Evolutionary conservation across 2,113 vertebrate species (phyloP).

Genomic region (Perca flavescens): DNA sequence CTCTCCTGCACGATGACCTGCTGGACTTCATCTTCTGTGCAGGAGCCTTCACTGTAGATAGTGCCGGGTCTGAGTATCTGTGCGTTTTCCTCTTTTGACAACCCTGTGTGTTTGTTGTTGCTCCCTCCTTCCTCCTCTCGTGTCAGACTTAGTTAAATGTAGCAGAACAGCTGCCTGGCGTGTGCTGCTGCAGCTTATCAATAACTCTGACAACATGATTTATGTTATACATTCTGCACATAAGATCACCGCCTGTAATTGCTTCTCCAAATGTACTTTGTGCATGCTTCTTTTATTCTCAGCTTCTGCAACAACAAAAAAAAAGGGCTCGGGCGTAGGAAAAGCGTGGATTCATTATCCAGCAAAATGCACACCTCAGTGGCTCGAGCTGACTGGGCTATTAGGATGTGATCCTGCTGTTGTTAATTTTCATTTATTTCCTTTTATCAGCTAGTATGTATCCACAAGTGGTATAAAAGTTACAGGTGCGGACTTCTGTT

Average conservation of each 20-base stretch:
- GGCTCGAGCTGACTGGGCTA: slow-evolving; percentile 36
- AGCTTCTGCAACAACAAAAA: not conserved
- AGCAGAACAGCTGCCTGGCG: slow-evolving; percentile 74
- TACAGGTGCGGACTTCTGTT: not conserved
- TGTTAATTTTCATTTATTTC: slow-evolving; percentile 38
- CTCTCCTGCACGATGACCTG: slow-evolving; percentile 59
- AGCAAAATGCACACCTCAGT: slow-evolving; percentile 52
- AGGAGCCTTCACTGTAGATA: slow-evolving; percentile 19
- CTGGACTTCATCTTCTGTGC: slow-evolving; percentile 35
- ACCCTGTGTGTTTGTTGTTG: slow-evolving; percentile 25
- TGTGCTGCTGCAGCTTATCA: slow-evolving; percentile 71
- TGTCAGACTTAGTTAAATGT: slow-evolving; percentile 75
- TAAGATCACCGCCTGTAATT: slow-evolving; percentile 70
- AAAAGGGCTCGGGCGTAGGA: not conserved
- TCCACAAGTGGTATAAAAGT: slow-evolving; percentile 13
- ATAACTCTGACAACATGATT: slow-evolving; percentile 79
- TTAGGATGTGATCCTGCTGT: slow-evolving; percentile 37
- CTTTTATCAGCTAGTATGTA: slow-evolving; percentile 27
- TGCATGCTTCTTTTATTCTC: slow-evolving; percentile 27
- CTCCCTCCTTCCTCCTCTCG: slow-evolving; percentile 6
- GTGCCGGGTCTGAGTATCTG: not conserved
- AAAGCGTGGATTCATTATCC: slow-evolving; percentile 56
- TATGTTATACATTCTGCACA: slow-evolving; percentile 68
- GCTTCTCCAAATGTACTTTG: slow-evolving; percentile 67
- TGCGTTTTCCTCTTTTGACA: slow-evolving; percentile 13